These are phyloP conservation scores for Hybognathus amarus DNA, from an alignment of 2,797 vertebrate genomes.

Conservation along the genomic window DNA sequence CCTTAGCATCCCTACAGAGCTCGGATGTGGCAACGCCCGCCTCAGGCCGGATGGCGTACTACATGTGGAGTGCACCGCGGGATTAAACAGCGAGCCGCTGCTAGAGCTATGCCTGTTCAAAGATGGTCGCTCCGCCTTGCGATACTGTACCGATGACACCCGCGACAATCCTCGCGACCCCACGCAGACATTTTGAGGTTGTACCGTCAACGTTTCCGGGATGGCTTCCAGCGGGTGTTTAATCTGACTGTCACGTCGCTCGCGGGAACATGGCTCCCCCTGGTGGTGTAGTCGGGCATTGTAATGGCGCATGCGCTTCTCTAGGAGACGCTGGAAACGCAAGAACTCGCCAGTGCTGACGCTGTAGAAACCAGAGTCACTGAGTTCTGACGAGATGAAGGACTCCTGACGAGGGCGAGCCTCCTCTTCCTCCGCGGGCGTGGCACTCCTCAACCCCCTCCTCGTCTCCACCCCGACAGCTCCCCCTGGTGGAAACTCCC, in stretches of 20 bases:
- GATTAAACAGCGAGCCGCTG: conserved; percentile 77
- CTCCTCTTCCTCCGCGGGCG: conserved; percentile 66
- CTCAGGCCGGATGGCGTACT: conserved; percentile 79
- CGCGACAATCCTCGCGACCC: conserved; percentile 72
- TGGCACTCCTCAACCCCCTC: conserved; percentile 78
- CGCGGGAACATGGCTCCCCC: conserved; percentile 73
- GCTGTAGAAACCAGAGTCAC: conserved; percentile 79
- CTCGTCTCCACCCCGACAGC: conserved; percentile 76
- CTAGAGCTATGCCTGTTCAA: conserved; percentile 80
- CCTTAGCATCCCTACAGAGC: conserved; percentile 73
- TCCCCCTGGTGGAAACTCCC: conserved; percentile 80
- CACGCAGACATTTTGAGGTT: conserved; percentile 69
- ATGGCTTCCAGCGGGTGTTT: conserved; percentile 81
- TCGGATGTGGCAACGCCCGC: conserved; percentile 66
- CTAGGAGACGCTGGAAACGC: conserved; percentile 80
- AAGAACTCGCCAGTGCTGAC: conserved; percentile 79
- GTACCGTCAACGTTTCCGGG: conserved; percentile 76
- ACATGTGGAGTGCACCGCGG: conserved; percentile 74
- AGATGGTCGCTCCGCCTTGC: conserved; percentile 76
- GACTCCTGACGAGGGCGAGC: conserved; percentile 76
- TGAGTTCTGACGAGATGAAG: conserved; percentile 79
- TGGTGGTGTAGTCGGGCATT: conserved; percentile 75
- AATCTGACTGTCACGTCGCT: conserved; percentile 78
- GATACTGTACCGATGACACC: conserved; percentile 78
- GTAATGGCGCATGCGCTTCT: conserved; percentile 80